These are phyloP conservation scores for Gracilinanus agilis DNA, from an alignment of 2,113 vertebrate genomes.

Conservation along the genomic window DNA sequence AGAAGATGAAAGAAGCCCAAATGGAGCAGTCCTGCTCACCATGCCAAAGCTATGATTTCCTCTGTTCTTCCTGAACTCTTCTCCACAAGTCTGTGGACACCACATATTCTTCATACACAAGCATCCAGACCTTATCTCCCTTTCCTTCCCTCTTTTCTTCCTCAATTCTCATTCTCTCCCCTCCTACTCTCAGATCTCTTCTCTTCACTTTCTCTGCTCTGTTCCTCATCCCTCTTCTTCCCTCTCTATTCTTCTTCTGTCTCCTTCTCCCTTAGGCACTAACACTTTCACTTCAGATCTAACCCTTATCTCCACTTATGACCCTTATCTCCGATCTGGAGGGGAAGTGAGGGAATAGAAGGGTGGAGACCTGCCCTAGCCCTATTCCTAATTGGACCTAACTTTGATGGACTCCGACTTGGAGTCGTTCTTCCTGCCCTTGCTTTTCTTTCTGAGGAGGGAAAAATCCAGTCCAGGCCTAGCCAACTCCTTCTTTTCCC, in stretches of 20 bases:
- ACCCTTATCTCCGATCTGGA: not conserved
- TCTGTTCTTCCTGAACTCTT: not conserved
- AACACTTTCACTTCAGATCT: not conserved
- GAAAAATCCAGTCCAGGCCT: not conserved
- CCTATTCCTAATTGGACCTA: not conserved
- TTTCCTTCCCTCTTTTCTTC: not conserved
- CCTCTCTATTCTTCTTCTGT: not conserved
- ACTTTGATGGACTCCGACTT: not conserved
- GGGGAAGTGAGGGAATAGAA: not conserved
- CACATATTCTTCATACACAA: not conserved
- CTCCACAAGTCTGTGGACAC: not conserved
- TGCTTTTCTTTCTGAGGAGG: not conserved
- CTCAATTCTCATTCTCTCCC: not conserved
- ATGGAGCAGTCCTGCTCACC: not conserved
- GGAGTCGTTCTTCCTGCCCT: not conserved
- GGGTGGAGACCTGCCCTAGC: not conserved
- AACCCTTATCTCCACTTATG: too few relatives aligned
- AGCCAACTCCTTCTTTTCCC: not conserved
- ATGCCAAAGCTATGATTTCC: not conserved
- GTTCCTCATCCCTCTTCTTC: not conserved
- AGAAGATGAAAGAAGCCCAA: not conserved
- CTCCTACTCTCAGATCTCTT: not conserved
- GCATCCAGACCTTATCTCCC: not conserved
- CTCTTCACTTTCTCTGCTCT: not conserved
- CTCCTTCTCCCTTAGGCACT: not conserved